These are phyloP conservation scores for Creontiades dilutus DNA, from an alignment of 2,888 invertebrate species.

Conservation along the genomic window DNA sequence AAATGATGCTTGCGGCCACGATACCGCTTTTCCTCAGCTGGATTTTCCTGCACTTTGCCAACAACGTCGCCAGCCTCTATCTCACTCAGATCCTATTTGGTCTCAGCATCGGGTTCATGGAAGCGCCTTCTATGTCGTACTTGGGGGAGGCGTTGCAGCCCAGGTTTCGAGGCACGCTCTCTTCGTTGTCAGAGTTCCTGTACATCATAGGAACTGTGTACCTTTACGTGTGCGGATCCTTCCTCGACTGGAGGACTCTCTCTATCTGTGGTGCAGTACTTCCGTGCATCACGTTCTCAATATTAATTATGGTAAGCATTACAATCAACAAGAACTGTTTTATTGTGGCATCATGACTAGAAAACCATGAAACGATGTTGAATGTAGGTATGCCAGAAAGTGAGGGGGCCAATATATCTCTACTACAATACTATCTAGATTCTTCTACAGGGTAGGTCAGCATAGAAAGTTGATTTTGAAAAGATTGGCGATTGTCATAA, in stretches of 20 bases:
- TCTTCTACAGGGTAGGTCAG: no score
- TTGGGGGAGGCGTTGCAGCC: constrained; percentile 80
- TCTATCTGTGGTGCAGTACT: constrained; percentile 11
- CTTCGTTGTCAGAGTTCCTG: constrained; percentile 55
- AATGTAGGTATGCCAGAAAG: no score
- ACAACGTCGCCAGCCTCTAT: constrained; percentile 80
- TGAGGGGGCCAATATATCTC: not conserved
- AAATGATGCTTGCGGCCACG: constrained; percentile 81
- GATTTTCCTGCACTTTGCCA: constrained; percentile 80
- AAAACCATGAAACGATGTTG: no score
- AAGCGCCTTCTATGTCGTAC: constrained; percentile 82
- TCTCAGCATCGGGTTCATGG: constrained; percentile 82
- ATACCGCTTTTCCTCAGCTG: constrained; percentile 82
- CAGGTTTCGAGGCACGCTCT: constrained; percentile 54
- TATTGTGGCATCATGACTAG: not conserved
- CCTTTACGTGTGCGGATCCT: constrained; percentile 27
- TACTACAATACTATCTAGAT: not conserved
- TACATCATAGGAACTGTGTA: constrained; percentile 59
- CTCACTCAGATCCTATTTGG: constrained; percentile 81
- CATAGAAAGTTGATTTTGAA: no score
- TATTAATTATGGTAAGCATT: constrained; percentile 38
- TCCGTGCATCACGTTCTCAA: constrained; percentile 46
- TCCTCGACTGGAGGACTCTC: constrained; percentile 58
- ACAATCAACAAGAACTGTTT: not conserved
- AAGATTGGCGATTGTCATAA: no score